Conservation (phyloP, 92 coral and sea anemone genomes). For the Phenganax marumi region DNA sequence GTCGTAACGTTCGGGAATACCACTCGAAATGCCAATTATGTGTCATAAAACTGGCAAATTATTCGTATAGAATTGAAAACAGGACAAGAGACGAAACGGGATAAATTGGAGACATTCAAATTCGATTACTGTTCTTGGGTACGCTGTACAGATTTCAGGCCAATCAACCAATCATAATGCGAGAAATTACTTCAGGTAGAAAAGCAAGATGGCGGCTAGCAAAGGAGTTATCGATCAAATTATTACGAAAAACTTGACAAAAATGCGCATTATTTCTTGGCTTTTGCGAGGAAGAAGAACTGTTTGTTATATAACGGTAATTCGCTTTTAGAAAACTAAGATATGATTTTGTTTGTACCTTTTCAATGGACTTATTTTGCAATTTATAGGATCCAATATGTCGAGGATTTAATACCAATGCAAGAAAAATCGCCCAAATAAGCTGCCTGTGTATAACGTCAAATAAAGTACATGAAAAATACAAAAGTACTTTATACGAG, state of each 20-base stretch:
- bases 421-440: not conserved
- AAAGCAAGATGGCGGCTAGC: constrained; percentile 40
- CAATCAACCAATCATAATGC: constrained; percentile 28
- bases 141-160: constrained; percentile 11
- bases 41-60: too few relatives aligned
- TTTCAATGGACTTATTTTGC: not conserved
- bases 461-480: not conserved
- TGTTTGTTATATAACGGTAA: not conserved
- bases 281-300: not conserved
- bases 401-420: not conserved
- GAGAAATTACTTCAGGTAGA: not conserved
- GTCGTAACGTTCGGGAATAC: too few relatives aligned
- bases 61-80: too few relatives aligned
- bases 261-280: not conserved
- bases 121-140: constrained; percentile 6
- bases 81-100: not conserved
- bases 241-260: not conserved
- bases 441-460: not conserved
- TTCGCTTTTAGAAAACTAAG: not conserved
- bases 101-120: not conserved
- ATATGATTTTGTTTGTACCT: not conserved
- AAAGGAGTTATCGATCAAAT: constrained; percentile 23
- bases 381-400: not conserved
- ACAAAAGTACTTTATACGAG: not conserved
- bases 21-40: too few relatives aligned